Conservation (phyloP, 2,113 vertebrate genomes). For the Pandion haliaetus region DNA sequence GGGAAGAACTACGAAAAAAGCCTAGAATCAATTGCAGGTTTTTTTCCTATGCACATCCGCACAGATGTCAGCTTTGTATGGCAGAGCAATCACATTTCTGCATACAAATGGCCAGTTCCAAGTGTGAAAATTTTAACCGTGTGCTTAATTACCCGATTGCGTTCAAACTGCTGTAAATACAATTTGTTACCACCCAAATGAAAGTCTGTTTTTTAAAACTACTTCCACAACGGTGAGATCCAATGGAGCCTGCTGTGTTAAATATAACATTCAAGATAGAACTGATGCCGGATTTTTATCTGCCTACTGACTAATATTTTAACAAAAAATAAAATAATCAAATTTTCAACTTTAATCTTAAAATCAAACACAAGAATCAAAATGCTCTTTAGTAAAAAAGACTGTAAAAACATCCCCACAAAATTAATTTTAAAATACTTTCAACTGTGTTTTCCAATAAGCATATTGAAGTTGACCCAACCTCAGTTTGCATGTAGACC, state of each 20-base stretch:
- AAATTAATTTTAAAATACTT: not conserved
- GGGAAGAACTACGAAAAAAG: not conserved
- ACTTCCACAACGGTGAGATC: not conserved
- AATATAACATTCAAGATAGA: not conserved
- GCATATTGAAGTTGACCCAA: constrained; percentile 54
- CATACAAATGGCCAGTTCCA: not conserved
- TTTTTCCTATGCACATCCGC: not conserved
- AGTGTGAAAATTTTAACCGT: not conserved
- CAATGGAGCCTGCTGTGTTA: not conserved
- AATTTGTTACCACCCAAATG: not conserved
- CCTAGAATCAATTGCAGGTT: not conserved
- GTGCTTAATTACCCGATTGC: not conserved
- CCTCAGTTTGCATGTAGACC: constrained; percentile 84
- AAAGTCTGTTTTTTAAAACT: not conserved
- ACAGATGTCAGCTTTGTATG: not conserved
- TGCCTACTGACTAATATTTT: not conserved
- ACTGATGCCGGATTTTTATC: not conserved
- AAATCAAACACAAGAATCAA: not conserved
- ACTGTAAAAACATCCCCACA: not conserved
- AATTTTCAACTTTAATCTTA: not conserved
- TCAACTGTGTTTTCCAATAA: not conserved
- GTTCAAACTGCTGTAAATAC: not conserved
- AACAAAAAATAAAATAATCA: not conserved
- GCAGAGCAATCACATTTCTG: not conserved
- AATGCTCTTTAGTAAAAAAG: not conserved